phyloP scores from a whole-genome alignment of 2,797 vertebrate species.

The Poeciliopsis gracilis region DNA sequence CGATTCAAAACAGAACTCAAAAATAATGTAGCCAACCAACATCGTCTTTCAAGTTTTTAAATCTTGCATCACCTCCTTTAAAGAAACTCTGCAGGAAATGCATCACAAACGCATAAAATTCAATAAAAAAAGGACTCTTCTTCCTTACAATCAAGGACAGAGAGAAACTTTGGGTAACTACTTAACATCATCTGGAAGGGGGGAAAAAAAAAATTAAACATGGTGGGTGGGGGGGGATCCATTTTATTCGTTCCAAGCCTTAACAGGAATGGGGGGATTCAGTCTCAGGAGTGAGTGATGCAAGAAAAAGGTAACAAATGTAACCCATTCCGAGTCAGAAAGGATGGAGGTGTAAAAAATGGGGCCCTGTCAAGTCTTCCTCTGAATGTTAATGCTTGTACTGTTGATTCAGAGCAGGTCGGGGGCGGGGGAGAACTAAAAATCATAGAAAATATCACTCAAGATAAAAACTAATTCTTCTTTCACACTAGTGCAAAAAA shows the following conservation, averaged over 20 bases:
- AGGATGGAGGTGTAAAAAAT: slow-evolving; percentile 12
- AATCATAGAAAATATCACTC: slow-evolving; percentile 56
- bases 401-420: slow-evolving; percentile 80
- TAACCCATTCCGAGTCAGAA: slow-evolving; percentile 47
- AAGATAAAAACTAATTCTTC: slow-evolving; percentile 91
- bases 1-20: slow-evolving; percentile 59
- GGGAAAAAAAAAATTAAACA: slow-evolving; percentile 69
- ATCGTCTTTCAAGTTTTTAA: slow-evolving; percentile 80
- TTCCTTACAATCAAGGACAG: slow-evolving; percentile 63
- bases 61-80: slow-evolving; percentile 59
- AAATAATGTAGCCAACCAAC: slow-evolving; percentile 76
- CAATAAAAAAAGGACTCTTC: slow-evolving; percentile 63
- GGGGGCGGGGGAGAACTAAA: slow-evolving; percentile 81
- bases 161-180: slow-evolving; percentile 76
- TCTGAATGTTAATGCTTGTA: slow-evolving; percentile 88
- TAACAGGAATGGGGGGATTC: slow-evolving; percentile 57
- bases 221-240: slow-evolving; percentile 56
- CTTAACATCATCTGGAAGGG: slow-evolving; percentile 58
- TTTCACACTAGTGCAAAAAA: slow-evolving; percentile 99
- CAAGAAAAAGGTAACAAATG: slow-evolving; percentile 60
- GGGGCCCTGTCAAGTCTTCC: slow-evolving; percentile 46
- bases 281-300: slow-evolving; percentile 56
- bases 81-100: slow-evolving; percentile 50
- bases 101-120: slow-evolving; percentile 53
- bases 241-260: slow-evolving; percentile 65